Base-by-base conservation (phyloP, 1,140 invertebrate species). In the Listronotus oregonensis region DNA sequence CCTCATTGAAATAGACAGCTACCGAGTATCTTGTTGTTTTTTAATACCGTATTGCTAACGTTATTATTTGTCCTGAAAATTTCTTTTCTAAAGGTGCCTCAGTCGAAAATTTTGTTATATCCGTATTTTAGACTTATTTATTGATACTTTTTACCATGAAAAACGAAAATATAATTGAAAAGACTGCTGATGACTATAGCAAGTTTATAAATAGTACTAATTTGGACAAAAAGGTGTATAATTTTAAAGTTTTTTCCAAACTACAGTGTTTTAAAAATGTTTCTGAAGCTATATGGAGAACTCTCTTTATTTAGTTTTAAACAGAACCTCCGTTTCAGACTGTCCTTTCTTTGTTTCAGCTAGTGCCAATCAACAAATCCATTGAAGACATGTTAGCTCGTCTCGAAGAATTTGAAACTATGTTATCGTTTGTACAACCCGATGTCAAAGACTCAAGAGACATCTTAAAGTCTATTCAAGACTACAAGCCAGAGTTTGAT, bases 381-480 rank as follows among this genome's bases (percentile, higher is more conserved):
- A 65, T 80, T 12, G 77, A 79, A 31, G 75, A 78, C 57, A 74
- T 80, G 73, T 37, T 77, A 55, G 71, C 74, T 11, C 67, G 79
- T 4, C 66, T 80, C 39, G 79, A 80, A 73, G 78, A 80, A 58
- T 80, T 78, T 66, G 72, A 80, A 71, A 79, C 75, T 34, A 72
- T 78, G 71, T 63, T 77, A 34, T 47, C 62, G 18, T 66, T 75
- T 32, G 70, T 74, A 15, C 65, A 75, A 63, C 73, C 77, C 64
- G 72, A 77, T 67, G 51, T 73, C 39, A 66, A 74, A 44, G 73
- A 75, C 47, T 64, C 78, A 9, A 71, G 69, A 46, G 74, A 77
- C 34, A 69, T 74, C 21, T 54, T 80, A 51, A 64, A 73, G 21
- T 64, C 73, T 27, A 64, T 77, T 10, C 11, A 66, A 6, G 71